phyloP scores from a whole-genome alignment of 2,797 vertebrate genomes.

The Chelonia mydas region DNA sequence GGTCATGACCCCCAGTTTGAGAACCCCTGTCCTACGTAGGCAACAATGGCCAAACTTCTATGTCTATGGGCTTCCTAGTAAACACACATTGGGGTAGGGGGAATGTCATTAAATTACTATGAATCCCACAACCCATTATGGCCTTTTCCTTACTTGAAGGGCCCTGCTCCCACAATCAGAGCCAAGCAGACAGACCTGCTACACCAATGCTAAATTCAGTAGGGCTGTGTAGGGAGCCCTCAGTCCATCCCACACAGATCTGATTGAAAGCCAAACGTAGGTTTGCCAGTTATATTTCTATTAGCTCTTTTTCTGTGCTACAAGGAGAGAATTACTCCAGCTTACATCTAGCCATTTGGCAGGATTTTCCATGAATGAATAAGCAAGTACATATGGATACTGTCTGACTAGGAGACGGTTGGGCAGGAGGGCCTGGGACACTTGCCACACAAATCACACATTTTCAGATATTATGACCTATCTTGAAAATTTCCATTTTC shows the following conservation, averaged over 20 bases:
- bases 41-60: not conserved
- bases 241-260: not conserved
- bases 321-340: not conserved
- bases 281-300: not conserved
- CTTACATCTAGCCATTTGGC: not conserved
- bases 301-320: not conserved
- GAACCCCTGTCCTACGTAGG: not conserved
- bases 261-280: not conserved
- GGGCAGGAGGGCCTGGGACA: slow-evolving; percentile 8
- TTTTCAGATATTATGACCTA: slow-evolving; percentile 79
- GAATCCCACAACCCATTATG: not conserved
- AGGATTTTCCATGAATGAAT: slow-evolving; percentile 19
- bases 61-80: not conserved
- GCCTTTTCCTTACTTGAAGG: not conserved
- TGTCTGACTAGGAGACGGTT: slow-evolving; percentile 7
- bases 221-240: fast-evolving
- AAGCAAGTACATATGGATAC: slow-evolving; percentile 66
- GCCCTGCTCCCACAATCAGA: not conserved
- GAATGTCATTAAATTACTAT: not conserved
- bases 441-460: slow-evolving; percentile 40
- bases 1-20: too few relatives aligned
- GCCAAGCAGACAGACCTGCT: not conserved
- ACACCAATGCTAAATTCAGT: not conserved
- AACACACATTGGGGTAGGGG: not conserved
- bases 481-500: slow-evolving; percentile 88